Evolutionary conservation across 2,797 vertebrate species (phyloP), one percentile per base, ranked within the genome.

Genomic region (Spinibarbus caldwelli): DNA sequence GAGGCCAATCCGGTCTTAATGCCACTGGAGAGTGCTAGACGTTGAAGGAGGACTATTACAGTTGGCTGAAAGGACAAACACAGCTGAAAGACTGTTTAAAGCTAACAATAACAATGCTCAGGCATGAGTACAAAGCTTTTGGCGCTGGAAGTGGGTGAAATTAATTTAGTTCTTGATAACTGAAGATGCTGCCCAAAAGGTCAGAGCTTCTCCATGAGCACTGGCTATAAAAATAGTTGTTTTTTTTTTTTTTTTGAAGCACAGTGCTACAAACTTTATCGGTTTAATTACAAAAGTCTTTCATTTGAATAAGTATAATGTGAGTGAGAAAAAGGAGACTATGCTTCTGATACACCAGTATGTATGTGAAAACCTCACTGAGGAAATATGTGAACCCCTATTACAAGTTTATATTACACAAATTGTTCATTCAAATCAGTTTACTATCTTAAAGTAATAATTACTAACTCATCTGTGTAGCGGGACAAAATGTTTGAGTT

Each of bases 251-350:
- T 64, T 66, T 29, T 29, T 64, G 0, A 94, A 93, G 91, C 91
- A 87, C 90, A 91, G 89, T 93, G 92, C 90, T 92, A 90, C 90
- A 91, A 94, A 93, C 94, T 94, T 94, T 94, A 95, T 95, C 93
- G 93, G 93, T 95, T 95, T 94, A 95, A 96, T 95, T 94, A 95
- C 92, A 89, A 86, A 93, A 95, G 49, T 94, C 94, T 93, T 94
- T 94, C 92, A 95, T 95, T 95, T 93, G 89, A 90, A 62, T 12
- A 19, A 76, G n/a, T 54, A 43, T 77, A 34, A 45, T 43, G 57
- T 62, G 31, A 62, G 15, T 10, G 54, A 78, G 17, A 29, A 67
- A 64, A 6, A 49, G 29, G 8, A 17, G 38, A 38, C 7, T 2
- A 5, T 59, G n/a, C 57, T 62, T 62, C 12, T 62, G n/a, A 62